These are phyloP conservation scores for Beris morrisii DNA, from an alignment of 2,888 invertebrate genomes.

Conservation along the genomic window DNA sequence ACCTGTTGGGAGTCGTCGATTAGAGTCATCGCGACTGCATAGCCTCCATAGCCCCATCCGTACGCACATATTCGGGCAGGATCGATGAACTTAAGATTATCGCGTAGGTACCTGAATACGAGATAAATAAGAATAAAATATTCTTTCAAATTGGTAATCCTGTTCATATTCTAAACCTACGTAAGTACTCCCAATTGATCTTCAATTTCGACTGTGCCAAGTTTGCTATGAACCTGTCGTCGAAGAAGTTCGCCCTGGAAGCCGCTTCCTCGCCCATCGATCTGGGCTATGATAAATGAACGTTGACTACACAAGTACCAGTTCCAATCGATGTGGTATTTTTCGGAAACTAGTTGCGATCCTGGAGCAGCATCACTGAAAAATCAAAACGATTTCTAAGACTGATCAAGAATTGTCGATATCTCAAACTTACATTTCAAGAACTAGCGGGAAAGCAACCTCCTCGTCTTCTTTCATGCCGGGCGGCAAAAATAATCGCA, in stretches of 20 bases:
- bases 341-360: constrained; percentile 80
- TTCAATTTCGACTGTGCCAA: constrained; percentile 75
- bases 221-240: constrained; percentile 71
- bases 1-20: constrained; percentile 74
- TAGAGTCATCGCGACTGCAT: constrained; percentile 77
- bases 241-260: constrained; percentile 76
- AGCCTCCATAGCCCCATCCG: constrained; percentile 87
- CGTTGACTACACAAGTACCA: constrained; percentile 81
- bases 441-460: constrained; percentile 75
- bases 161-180: constrained; percentile 54
- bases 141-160: background rate
- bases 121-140: constrained; percentile 11
- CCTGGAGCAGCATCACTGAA: constrained; percentile 78
- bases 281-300: constrained; percentile 83
- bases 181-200: constrained; percentile 73
- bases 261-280: constrained; percentile 87
- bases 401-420: background rate
- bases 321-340: constrained; percentile 79
- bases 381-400: constrained; percentile 35
- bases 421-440: constrained; percentile 75
- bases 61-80: constrained; percentile 78
- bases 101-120: constrained; percentile 67
- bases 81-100: constrained; percentile 81
- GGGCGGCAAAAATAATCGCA: constrained; percentile 79
- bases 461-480: constrained; percentile 82